Evolutionary conservation across 2,113 vertebrate genomes (phyloP), one percentile per base, ranked within the genome.

Genomic region (Vulpes ferrilata): DNA sequence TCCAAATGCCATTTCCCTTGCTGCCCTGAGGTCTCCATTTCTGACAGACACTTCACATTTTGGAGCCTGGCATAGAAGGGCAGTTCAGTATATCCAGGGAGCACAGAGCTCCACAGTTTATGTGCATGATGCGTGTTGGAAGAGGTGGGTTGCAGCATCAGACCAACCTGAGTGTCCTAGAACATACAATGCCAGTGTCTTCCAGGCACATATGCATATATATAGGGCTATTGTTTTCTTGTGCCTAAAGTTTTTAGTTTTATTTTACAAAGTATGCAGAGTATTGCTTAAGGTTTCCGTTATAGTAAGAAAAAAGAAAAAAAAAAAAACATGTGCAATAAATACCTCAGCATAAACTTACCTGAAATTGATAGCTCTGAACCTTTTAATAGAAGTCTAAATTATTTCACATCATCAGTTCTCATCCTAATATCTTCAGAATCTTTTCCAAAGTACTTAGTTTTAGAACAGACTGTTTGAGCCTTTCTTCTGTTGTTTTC

Each of bases 271-370:
- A 86, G 64, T 20, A 25, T 43, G 57, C 64, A 89, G 74, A 79
- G 16, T 69, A 23, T 57, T 57, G 62, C 69, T 87, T 51, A 35
- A 83, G 79, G 86, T 79, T 88, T 95, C 62, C 0, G 0, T 92
- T 78, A 82, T 0, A 30, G 78, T 48, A 38, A 81, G 25, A 97
- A 88, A 60, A 16, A 60, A 80, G 3, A 96, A 87, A 22, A 23
- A 60, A 60, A 60, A 80, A 35, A 94, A 90, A 62, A 25, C 3
- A 0, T 57, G 55, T 94, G 78, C 67, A 83, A 11, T 90, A 92
- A 81, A 97, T 97, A 97, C 95, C 90, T 98, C 97, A 79, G 43
- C 3, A 5, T 32, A 48, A 84, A 13, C 35, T 53, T 73, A 25
- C 76, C 30, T 13, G 0, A 84, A 85, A 69, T 59, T 2, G 62